phyloP scores from a whole-genome alignment of 2,113 vertebrate species.

The Myiozetetes cayanensis region DNA sequence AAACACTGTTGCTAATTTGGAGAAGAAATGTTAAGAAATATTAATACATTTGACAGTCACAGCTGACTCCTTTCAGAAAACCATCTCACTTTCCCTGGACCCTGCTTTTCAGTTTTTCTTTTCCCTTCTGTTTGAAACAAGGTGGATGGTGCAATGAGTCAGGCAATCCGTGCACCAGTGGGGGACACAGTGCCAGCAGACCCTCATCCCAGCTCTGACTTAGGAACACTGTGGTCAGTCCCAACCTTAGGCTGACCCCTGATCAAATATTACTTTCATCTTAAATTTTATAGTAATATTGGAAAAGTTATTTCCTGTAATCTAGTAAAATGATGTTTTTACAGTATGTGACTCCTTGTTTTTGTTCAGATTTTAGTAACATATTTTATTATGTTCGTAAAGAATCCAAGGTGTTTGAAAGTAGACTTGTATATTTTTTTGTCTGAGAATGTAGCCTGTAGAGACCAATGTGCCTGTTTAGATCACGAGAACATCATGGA shows the following conservation, averaged over 20 bases:
- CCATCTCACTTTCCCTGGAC: neutral
- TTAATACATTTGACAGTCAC: neutral
- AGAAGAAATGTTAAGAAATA: neutral
- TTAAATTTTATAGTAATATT: neutral
- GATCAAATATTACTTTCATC: neutral
- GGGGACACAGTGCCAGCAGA: neutral
- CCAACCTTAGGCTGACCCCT: neutral
- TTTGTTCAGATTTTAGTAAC: neutral
- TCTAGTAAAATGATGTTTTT: neutral
- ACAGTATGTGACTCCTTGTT: neutral
- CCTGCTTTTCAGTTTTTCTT: neutral
- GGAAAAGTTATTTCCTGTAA: neutral
- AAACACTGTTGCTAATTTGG: neutral
- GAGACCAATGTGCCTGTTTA: neutral
- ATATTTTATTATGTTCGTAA: neutral
- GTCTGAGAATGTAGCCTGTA: neutral
- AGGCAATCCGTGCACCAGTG: too few species aligned
- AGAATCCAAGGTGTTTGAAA: neutral
- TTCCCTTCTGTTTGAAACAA: neutral
- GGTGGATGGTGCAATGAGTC: neutral
- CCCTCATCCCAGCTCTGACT: neutral
- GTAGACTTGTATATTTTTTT: neutral
- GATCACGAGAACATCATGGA: neutral
- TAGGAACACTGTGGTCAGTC: too few species aligned
- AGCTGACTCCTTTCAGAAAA: neutral